Conservation (phyloP, 2,113 vertebrate genomes). For the Dipodomys ordii region DNA sequence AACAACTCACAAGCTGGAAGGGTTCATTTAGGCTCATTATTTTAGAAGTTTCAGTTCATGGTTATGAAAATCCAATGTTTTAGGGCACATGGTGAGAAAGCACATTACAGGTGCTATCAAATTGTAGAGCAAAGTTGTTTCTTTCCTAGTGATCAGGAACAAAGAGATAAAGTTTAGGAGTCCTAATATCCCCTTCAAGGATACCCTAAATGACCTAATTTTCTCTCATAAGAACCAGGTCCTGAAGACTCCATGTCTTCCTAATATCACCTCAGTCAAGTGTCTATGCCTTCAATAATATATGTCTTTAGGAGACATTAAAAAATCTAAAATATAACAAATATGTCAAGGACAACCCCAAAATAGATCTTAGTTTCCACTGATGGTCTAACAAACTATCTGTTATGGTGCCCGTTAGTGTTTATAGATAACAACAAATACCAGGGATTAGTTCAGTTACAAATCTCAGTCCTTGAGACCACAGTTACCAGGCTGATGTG, state of each 20-base stretch:
- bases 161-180: not conserved
- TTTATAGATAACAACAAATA: not conserved
- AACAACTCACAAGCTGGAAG: not conserved
- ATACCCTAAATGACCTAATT: rapidly evolving
- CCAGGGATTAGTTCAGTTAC: not conserved
- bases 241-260: not conserved
- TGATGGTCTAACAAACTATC: no score
- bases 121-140: not conserved
- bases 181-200: not conserved
- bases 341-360: no score
- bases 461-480: not conserved
- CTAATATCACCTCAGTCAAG: no score
- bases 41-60: not conserved
- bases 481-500: not conserved
- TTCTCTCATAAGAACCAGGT: no score
- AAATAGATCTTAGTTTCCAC: no score
- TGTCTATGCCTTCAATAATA: not conserved
- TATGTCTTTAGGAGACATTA: not conserved
- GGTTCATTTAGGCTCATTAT: not conserved
- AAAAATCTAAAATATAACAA: no score
- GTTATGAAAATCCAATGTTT: no score
- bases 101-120: rapidly evolving
- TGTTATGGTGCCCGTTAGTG: no score
- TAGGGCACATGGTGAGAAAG: not conserved
- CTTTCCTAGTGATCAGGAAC: not conserved